These are phyloP conservation scores for Rhabdomys pumilio DNA, from an alignment of 2,797 vertebrate species.

Conservation along the genomic window DNA sequence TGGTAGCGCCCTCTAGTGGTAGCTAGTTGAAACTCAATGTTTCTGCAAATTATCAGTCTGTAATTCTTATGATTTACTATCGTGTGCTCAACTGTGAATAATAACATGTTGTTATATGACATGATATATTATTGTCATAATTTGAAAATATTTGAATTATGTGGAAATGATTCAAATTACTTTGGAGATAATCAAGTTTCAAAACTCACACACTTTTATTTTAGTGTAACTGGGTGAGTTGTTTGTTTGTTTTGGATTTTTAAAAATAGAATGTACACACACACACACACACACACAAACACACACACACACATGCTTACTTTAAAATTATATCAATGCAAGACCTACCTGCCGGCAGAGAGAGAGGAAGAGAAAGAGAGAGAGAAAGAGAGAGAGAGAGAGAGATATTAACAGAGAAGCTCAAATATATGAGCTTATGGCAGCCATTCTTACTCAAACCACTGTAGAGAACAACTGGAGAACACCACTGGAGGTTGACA, in stretches of 20 bases:
- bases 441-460: background rate
- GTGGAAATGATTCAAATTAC: background rate
- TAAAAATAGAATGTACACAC: background rate
- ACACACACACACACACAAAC: too few relatives aligned
- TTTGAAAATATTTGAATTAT: background rate
- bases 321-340: too few relatives aligned
- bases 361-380: background rate
- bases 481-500: background rate
- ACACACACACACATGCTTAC: too few relatives aligned
- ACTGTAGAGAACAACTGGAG: background rate
- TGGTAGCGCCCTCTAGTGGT: conserved; percentile 78
- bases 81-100: background rate
- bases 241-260: background rate
- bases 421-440: background rate
- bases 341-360: background rate
- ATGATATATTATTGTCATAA: background rate
- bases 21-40: conserved; percentile 16
- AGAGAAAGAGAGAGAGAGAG: too few relatives aligned
- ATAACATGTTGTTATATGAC: background rate
- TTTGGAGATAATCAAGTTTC: background rate
- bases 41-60: background rate
- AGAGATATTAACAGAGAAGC: background rate
- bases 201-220: background rate
- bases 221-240: background rate
- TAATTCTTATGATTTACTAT: conserved; percentile 16